These are phyloP conservation scores for Prionailurus bengalensis DNA, from an alignment of 2,113 vertebrate genomes.

Conservation along the genomic window DNA sequence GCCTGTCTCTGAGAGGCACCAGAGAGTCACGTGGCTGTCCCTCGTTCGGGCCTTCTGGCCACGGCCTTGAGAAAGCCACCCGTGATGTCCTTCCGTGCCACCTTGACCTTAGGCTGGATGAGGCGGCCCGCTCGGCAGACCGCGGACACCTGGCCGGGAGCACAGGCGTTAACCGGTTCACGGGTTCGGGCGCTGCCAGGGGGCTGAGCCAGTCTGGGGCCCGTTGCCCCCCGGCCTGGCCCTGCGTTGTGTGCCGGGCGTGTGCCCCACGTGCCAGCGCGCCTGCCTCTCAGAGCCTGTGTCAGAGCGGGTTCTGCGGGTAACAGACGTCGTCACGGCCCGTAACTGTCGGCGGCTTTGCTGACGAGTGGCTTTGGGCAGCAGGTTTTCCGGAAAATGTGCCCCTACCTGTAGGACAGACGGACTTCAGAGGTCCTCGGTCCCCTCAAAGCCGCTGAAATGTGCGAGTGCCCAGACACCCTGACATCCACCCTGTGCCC, in stretches of 20 bases:
- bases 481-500: accelerated
- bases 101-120: not conserved
- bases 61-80: not conserved
- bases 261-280: accelerated
- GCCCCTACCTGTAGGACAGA: not conserved
- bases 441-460: accelerated
- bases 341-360: accelerated
- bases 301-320: not conserved
- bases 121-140: accelerated
- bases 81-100: accelerated
- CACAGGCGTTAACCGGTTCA: accelerated
- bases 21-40: not conserved
- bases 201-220: not conserved
- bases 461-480: accelerated
- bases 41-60: not conserved
- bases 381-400: no score
- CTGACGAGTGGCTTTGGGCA: accelerated
- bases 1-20: not conserved
- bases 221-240: accelerated
- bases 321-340: accelerated
- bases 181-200: not conserved
- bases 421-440: not conserved
- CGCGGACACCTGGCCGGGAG: accelerated
- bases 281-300: accelerated
- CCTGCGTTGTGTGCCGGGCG: accelerated